Base-by-base conservation (phyloP, 2,888 invertebrate genomes). In the Limenitis camilla region DNA sequence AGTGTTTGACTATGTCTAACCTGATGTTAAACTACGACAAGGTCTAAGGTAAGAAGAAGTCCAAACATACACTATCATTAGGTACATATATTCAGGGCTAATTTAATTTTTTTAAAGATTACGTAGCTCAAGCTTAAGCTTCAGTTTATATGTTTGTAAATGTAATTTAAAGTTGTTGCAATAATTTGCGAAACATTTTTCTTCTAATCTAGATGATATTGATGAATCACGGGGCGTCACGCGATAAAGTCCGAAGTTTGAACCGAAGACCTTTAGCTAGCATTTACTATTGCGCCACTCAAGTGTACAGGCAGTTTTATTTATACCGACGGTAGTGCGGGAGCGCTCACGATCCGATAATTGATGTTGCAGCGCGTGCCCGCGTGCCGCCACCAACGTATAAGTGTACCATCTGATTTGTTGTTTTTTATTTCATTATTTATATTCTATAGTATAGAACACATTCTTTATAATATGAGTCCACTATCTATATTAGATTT, bases 271-370 rank as follows among this genome's bases (percentile, higher is more conserved):
- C 83, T 83, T 79, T 71, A 74, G 77, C 32, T 57, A 57, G 76
- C 80, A 79, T 81, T 82, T 83, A 76, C 81, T 74, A 81, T 83
- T 81, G 79, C 81, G 79, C 80, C 80, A 81, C 81, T 74, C 77
- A 68, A 69, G 72, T 70, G 67, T 69, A 74, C 74, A 71, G 72
- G 70, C 70, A 71, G 75, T 75, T 82, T 84, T 85, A 84, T 85
- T 83, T 85, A 84, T 84, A 85, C 81, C 76, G 76, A 72, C 74
- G 72, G 78, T 78, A 79, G 79, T 77, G 83, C 82, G 77, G 85
- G 78, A 82, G 86, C 85, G 81, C 76, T 84, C 86, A 85, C 86
- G 86, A 84, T 71, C 72, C 64, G 68, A 81, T 87, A 87, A 87
- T 85, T 84, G 86, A 85, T 86, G 86, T 78, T 74, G 61, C 58